These are phyloP conservation scores for Agrotis clavis DNA, from an alignment of 2,888 invertebrate species.

Conservation along the genomic window DNA sequence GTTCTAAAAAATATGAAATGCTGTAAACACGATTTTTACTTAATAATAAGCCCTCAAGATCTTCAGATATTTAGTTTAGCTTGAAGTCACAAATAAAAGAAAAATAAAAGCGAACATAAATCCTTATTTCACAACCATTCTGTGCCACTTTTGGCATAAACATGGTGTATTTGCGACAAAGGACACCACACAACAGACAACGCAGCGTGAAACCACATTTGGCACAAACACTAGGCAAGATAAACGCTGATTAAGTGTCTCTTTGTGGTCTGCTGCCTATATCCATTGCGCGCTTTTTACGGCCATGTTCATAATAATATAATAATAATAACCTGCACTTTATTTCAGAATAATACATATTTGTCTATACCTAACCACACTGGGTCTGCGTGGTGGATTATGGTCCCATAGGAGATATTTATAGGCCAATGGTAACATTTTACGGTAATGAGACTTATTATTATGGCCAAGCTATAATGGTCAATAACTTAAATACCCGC, in stretches of 20 bases:
- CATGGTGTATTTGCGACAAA: constrained; percentile 22
- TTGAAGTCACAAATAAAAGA: not conserved
- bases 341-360: too few relatives aligned
- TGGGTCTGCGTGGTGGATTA: not conserved
- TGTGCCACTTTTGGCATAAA: constrained; percentile 24
- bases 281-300: constrained; percentile 1
- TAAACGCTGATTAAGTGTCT: constrained; percentile 31
- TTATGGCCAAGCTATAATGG: too few relatives aligned
- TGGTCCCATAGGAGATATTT: not conserved
- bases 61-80: not conserved
- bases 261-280: constrained; percentile 27
- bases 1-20: not conserved
- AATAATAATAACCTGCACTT: too few relatives aligned
- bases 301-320: not conserved
- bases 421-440: too few relatives aligned
- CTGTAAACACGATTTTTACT: not conserved
- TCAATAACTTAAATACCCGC: too few relatives aligned
- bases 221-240: constrained; percentile 38
- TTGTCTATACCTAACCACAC: not conserved
- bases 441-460: too few relatives aligned
- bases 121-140: too few relatives aligned
- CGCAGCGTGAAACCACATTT: constrained; percentile 37
- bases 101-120: not conserved
- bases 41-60: not conserved
- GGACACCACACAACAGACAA: not conserved